Conservation (phyloP, 2,888 invertebrate species). For the Adelphocoris suturalis region DNA sequence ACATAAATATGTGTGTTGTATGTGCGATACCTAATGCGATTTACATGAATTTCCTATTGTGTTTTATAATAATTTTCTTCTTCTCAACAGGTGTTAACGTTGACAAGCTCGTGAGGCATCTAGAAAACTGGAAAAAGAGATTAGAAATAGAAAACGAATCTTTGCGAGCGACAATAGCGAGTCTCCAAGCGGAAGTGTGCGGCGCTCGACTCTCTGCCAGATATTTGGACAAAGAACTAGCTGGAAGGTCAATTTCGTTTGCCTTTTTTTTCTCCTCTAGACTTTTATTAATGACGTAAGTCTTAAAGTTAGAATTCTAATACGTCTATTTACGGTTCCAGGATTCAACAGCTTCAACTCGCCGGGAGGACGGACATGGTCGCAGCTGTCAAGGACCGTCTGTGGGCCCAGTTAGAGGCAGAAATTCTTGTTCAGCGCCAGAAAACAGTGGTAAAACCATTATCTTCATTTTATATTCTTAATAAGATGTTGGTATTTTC, state of each 20-base stretch:
- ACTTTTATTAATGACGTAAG: slow-evolving; percentile 31
- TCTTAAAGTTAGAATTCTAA: background rate
- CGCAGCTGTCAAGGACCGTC: slow-evolving; percentile 87
- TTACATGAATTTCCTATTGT: too few relatives aligned
- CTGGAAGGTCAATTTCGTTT: slow-evolving; percentile 80
- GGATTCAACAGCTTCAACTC: slow-evolving; percentile 92
- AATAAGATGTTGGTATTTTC: too few relatives aligned
- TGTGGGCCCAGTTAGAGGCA: slow-evolving; percentile 90
- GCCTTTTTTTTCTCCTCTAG: background rate
- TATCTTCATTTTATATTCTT: too few relatives aligned
- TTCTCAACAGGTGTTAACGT: slow-evolving; percentile 74
- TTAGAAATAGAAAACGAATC: slow-evolving; percentile 85
- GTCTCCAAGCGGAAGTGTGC: slow-evolving; percentile 89
- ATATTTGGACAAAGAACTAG: slow-evolving; percentile 91
- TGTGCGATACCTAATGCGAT: too few relatives aligned
- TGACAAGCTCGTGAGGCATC: slow-evolving; percentile 75
- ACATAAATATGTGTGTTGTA: too few relatives aligned
- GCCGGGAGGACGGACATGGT: slow-evolving; percentile 86
- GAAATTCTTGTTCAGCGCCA: slow-evolving; percentile 92
- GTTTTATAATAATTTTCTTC: background rate
- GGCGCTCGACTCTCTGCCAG: slow-evolving; percentile 91
- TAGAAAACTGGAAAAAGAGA: slow-evolving; percentile 79
- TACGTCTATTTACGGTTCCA: slow-evolving; percentile 33
- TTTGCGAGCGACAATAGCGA: slow-evolving; percentile 85
- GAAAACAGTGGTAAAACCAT: slow-evolving; percentile 83